A percentile compares a stretch with the other conserved stretches of the same genome.
Evolutionary conservation across 2,797 vertebrate genomes (phyloP).

Genomic region (Enoplosus armatus): DNA sequence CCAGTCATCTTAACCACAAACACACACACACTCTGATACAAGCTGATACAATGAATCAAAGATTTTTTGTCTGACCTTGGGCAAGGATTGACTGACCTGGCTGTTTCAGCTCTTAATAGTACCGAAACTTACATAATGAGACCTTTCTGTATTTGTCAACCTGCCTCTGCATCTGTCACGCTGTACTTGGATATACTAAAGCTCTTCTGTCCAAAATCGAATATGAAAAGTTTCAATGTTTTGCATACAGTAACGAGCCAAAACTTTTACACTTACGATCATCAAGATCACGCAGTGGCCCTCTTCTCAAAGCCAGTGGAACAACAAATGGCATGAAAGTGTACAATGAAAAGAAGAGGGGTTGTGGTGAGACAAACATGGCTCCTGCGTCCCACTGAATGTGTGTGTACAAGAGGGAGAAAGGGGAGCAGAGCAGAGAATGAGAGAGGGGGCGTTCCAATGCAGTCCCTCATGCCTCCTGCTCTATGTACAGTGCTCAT

Average conservation of each 20-base stretch:
- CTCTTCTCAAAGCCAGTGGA: constrained; percentile 6
- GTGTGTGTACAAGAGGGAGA: constrained; percentile 12
- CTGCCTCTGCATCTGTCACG: not conserved
- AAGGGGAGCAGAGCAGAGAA: constrained; percentile 29
- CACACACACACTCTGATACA: constrained; percentile 2
- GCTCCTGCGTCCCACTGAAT: constrained; percentile 14
- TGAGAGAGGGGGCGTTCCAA: constrained; percentile 30
- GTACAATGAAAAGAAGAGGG: constrained; percentile 4
- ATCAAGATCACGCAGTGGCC: not conserved
- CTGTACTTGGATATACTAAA: not conserved
- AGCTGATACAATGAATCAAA: constrained; percentile 39
- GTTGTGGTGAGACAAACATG: constrained; percentile 40
- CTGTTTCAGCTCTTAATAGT: not conserved
- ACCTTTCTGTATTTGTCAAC: not conserved
- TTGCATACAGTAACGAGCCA: not conserved
- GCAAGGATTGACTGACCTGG: not conserved
- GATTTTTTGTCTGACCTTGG: not conserved
- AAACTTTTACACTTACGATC: not conserved
- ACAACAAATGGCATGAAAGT: constrained; percentile 21
- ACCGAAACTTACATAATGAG: not conserved
- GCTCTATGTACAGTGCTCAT: constrained; percentile 78
- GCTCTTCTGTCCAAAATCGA: not conserved
- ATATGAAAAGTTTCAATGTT: not conserved
- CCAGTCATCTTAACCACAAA: constrained; percentile 44
- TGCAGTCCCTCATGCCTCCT: constrained; percentile 63